Evolutionary conservation across 23 tunicate genomes (phyloP).

Genomic region (Phallusia fumigata): DNA sequence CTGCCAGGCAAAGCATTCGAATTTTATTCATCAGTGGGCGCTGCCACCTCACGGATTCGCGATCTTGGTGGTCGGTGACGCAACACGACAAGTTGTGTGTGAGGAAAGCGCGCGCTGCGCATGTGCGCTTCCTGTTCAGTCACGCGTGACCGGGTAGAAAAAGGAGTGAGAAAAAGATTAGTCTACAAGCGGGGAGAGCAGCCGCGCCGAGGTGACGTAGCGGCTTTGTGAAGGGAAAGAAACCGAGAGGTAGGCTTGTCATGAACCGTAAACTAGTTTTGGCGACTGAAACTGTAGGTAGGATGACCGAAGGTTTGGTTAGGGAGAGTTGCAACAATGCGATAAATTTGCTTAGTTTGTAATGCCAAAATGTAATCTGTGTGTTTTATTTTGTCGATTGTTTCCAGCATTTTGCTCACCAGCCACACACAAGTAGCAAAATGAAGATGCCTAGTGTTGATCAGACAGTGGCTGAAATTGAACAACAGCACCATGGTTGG

Average conservation of each 20-base stretch:
- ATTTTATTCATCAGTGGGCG: background rate
- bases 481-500: conserved; percentile 66
- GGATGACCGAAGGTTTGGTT: background rate
- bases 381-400: no score
- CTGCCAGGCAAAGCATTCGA: no score
- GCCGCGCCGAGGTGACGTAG: conserved; percentile 23
- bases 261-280: background rate
- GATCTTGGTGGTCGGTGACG: background rate
- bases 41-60: background rate
- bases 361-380: background rate
- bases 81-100: background rate
- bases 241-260: background rate
- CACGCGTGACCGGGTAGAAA: conserved; percentile 9
- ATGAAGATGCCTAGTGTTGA: conserved; percentile 19
- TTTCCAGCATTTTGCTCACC: background rate
- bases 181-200: conserved; percentile 31
- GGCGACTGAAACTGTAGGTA: background rate
- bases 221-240: conserved; percentile 15
- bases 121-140: conserved; percentile 8
- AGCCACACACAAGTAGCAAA: conserved; percentile 5
- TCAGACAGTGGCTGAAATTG: conserved; percentile 47
- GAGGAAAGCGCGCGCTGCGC: background rate
- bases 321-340: no score
- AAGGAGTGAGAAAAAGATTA: conserved; percentile 19
- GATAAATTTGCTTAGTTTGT: background rate